A percentile compares a stretch with the other conserved stretches of the same genome.
phyloP scores from a whole-genome alignment of 2,113 vertebrate species.

The Dascyllus trimaculatus region DNA sequence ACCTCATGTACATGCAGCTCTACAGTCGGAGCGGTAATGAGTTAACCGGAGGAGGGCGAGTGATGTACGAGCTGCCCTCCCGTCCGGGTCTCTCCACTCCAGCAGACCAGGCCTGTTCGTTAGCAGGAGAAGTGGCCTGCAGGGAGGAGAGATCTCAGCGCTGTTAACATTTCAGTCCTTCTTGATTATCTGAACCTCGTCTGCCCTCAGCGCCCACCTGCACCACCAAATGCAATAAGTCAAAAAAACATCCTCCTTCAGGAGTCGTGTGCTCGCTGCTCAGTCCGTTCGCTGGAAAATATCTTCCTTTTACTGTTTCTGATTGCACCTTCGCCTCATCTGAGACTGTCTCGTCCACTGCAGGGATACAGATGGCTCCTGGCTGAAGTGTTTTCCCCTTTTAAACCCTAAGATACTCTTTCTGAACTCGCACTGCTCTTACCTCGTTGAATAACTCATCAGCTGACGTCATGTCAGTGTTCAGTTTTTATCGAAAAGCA shows the following conservation, averaged over 20 bases:
- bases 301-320: neutral
- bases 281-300: neutral
- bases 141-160: slow-evolving; percentile 1
- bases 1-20: slow-evolving; percentile 23
- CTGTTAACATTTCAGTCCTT: slow-evolving; percentile 17
- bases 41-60: neutral
- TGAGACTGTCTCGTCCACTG: no score
- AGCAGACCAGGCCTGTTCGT: slow-evolving; percentile 2
- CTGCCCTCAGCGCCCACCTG: neutral
- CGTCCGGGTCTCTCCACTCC: slow-evolving; percentile 14
- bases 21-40: slow-evolving; percentile 25
- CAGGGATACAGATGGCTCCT: no score
- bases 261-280: neutral
- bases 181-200: neutral
- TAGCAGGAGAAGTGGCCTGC: neutral
- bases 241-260: neutral
- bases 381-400: no score
- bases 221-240: neutral
- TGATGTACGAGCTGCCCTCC: slow-evolving; percentile 38
- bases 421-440: no score
- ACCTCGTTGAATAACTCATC: no score
- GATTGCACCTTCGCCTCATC: no score
- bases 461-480: no score
- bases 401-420: no score
- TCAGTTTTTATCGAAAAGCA: no score